Evolutionary conservation across 2,888 invertebrate genomes (phyloP).

Genomic region (Heteromurus nitidus): DNA sequence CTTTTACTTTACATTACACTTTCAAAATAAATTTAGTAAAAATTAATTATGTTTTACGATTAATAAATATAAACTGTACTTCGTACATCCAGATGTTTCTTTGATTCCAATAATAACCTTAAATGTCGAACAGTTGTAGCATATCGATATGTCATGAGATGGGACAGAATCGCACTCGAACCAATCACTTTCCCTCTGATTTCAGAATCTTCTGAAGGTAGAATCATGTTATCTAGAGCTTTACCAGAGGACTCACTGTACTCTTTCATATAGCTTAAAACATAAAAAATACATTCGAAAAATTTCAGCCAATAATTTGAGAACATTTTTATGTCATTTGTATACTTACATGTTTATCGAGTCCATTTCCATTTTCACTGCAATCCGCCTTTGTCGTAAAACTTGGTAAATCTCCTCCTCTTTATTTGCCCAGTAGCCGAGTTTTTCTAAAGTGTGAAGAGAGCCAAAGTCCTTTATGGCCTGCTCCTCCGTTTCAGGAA

Average conservation of each 20-base stretch:
- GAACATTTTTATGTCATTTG: too few relatives aligned
- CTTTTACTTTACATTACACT: too few relatives aligned
- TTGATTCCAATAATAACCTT: background rate
- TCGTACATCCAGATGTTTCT: background rate
- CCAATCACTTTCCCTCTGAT: background rate
- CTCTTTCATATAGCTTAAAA: background rate
- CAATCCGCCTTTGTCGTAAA: background rate
- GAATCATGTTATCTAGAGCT: background rate
- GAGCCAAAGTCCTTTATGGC: too few relatives aligned
- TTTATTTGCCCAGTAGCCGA: background rate
- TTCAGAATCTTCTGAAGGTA: background rate
- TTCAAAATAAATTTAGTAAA: too few relatives aligned
- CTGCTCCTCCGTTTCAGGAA: too few relatives aligned
- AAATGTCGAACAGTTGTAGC: background rate
- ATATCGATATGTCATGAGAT: background rate
- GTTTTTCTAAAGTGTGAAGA: background rate
- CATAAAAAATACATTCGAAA: too few relatives aligned
- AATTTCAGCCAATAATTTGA: too few relatives aligned
- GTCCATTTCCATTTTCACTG: background rate
- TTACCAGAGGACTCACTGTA: background rate
- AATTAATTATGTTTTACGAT: too few relatives aligned
- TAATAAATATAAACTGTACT: background rate
- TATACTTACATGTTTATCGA: too few relatives aligned
- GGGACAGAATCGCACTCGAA: background rate
- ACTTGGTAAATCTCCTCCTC: background rate